These are phyloP conservation scores for Umimayanthus kanabou DNA, from an alignment of 92 coral and sea anemone species.

Conservation along the genomic window DNA sequence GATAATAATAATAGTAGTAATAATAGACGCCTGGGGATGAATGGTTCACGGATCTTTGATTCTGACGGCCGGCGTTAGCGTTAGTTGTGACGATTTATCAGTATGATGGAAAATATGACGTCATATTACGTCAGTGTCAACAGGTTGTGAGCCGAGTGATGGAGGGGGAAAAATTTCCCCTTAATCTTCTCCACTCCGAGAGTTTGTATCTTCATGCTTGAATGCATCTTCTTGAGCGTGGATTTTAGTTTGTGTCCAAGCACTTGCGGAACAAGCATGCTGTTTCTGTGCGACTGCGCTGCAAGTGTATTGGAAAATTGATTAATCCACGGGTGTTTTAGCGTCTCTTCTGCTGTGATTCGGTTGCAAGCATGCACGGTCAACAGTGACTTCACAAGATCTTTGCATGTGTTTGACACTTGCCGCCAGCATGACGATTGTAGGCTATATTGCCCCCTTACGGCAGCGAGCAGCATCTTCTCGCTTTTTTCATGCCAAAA, in stretches of 20 bases:
- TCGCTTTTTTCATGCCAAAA: slow-evolving; percentile 88
- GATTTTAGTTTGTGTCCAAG: slow-evolving; percentile 60
- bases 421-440: slow-evolving; percentile 67
- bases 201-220: slow-evolving; percentile 73
- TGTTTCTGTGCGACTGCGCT: slow-evolving; percentile 19
- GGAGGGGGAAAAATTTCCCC: slow-evolving; percentile 81
- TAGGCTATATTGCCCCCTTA: slow-evolving; percentile 77
- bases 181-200: slow-evolving; percentile 64
- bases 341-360: slow-evolving; percentile 70
- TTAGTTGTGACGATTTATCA: too few relatives aligned
- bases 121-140: slow-evolving; percentile 43
- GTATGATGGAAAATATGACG: background rate
- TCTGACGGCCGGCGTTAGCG: too few relatives aligned
- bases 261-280: slow-evolving; percentile 15
- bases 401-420: slow-evolving; percentile 74
- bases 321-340: slow-evolving; percentile 88
- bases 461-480: slow-evolving; percentile 75
- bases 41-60: too few relatives aligned
- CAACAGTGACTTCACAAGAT: slow-evolving; percentile 72
- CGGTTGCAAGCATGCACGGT: slow-evolving; percentile 65
- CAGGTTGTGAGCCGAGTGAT: slow-evolving; percentile 84
- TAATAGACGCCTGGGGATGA: too few relatives aligned
- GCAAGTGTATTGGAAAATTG: background rate
- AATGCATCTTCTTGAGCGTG: slow-evolving; percentile 73
- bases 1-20: too few relatives aligned